Base-by-base conservation (phyloP, 2,888 invertebrate species). In the Gymnoscelis rufifasciata region DNA sequence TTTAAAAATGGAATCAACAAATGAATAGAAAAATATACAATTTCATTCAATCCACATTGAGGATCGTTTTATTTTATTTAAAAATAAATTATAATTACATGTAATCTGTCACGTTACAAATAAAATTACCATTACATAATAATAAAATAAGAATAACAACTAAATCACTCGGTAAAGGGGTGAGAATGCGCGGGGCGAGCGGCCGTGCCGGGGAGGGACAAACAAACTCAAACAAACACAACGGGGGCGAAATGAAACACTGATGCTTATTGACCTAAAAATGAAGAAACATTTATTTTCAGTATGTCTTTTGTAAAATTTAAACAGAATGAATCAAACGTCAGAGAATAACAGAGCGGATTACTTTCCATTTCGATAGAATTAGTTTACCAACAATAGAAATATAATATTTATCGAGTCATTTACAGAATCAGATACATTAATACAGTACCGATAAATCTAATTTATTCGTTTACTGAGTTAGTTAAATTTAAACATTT, bases 201-300 rank as follows among this genome's bases (percentile, higher is more conserved):
- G 38, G 23, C 15, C 28, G 19, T 11, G 10, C 24, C 43, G 43
- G 13, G 36, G 14, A 14, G 14, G 40, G 12, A 43, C 31, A 35
- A 40, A 43, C 40, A 14, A 43, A 54, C 51, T 7, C 24, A 39
- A 51, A 42, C 40, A 29, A 55, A 57, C 59, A 43, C 51, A 57
- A 54, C 55, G 56, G 62, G 59, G 60, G 51, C 51, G 53, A 87
- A 89, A 88, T 88, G 71, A 89, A 89, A 89, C 84, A 88, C 84
- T 60, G 74, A 83, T 87, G 73, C 84, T 90, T 90, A 89, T 90
- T 90, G 90, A 91, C 91, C 91, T 91, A 91, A 91, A 91, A 91
- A 91, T 91, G 91, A 91, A 91, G 90, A 91, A 91, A 91, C 91
- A 91, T 91, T 91, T 91, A 91, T 91, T 91, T 90, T 88, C 88